A percentile compares a stretch with the other conserved stretches of the same genome.
These are phyloP conservation scores for Arbacia lixula DNA, from an alignment of 53 echinoderm and acorn worm species.

Conservation along the genomic window DNA sequence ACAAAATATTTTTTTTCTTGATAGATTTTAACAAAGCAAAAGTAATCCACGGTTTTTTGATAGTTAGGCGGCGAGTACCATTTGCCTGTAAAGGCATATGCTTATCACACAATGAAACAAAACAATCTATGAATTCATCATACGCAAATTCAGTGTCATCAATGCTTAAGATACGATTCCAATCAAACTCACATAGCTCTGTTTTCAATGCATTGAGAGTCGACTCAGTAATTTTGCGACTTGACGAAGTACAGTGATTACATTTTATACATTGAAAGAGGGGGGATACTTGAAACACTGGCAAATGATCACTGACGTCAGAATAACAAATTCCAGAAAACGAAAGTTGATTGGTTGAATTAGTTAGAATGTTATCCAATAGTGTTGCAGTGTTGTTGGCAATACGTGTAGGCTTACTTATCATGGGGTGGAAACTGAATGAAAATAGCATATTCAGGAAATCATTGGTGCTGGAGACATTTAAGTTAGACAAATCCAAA, in stretches of 20 bases:
- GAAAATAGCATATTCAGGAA: slow-evolving; percentile 52
- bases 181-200: neutral
- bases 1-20: neutral
- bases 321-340: slow-evolving; percentile 14
- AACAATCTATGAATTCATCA: slow-evolving; percentile 3
- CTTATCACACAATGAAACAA: neutral
- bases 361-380: slow-evolving; percentile 62
- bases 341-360: neutral
- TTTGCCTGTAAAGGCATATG: slow-evolving; percentile 8
- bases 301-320: slow-evolving; percentile 26
- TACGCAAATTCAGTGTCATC: slow-evolving; percentile 1
- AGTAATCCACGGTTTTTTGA: slow-evolving; percentile 27
- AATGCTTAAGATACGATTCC: neutral
- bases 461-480: slow-evolving; percentile 2
- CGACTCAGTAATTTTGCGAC: neutral
- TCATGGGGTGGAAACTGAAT: slow-evolving; percentile 29
- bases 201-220: neutral
- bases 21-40: neutral
- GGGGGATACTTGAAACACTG: neutral
- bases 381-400: slow-evolving; percentile 18
- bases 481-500: slow-evolving; percentile 15
- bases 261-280: neutral
- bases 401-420: slow-evolving; percentile 60
- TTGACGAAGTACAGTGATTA: neutral
- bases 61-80: neutral